A percentile compares a stretch with the other conserved stretches of the same genome.
Evolutionary conservation across 2,113 vertebrate species (phyloP).

Genomic region (Plectropomus leopardus): DNA sequence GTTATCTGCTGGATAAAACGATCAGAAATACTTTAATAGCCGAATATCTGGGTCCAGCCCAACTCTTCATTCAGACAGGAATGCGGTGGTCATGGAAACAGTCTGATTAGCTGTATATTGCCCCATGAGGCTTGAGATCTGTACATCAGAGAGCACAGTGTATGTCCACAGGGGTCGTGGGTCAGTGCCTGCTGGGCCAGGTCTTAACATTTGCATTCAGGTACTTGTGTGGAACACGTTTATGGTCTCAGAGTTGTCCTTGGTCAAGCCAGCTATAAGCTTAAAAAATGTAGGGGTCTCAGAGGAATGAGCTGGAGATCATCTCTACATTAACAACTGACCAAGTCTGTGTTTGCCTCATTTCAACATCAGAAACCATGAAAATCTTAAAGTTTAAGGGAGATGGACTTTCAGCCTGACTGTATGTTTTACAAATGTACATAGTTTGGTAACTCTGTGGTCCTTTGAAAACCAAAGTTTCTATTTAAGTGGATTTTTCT

Average conservation of each 20-base stretch:
- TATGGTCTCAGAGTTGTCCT: background rate
- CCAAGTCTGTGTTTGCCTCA: background rate
- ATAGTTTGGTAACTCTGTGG: background rate
- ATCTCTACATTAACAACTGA: background rate
- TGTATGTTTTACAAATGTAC: background rate
- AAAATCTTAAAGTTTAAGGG: background rate
- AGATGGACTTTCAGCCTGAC: background rate
- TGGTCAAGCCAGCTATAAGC: background rate
- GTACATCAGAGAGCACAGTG: no score
- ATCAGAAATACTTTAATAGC: no score
- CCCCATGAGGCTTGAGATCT: no score
- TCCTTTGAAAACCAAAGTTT: background rate
- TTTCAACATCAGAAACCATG: background rate
- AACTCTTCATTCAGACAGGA: no score
- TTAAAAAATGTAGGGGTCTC: background rate
- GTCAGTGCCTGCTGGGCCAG: no score
- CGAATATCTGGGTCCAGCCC: no score
- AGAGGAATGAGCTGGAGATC: background rate
- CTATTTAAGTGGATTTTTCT: background rate
- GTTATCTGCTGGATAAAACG: no score
- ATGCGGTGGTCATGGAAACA: no score
- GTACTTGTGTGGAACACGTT: no score
- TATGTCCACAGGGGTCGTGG: no score
- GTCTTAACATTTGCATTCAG: no score
- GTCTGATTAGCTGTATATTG: no score